These are phyloP conservation scores for Eristalinus sepulchralis DNA, from an alignment of 2,888 invertebrate species.

Conservation along the genomic window DNA sequence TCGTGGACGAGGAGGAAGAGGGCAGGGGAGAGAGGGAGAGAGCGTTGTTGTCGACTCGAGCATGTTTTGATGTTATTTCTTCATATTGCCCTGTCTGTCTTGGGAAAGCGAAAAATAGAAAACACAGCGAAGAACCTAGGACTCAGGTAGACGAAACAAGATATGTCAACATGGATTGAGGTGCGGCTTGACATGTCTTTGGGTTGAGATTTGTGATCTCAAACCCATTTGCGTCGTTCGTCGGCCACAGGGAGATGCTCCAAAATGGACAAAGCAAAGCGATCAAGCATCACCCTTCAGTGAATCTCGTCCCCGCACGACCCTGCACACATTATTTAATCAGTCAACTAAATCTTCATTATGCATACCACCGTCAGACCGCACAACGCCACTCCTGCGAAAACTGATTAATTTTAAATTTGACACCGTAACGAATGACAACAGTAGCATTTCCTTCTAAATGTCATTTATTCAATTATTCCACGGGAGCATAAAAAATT, in stretches of 20 bases:
- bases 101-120: not conserved
- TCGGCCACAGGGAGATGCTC: too few species aligned
- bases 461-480: conserved; percentile 68
- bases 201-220: too few species aligned
- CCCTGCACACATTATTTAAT: conserved; percentile 50
- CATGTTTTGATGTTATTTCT: not conserved
- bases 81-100: not conserved
- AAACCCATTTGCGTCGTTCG: too few species aligned
- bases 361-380: conserved; percentile 4
- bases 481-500: conserved; percentile 18
- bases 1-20: not conserved
- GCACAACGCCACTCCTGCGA: not conserved
- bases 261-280: too few species aligned
- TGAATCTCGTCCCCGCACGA: too few species aligned
- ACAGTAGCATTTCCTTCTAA: conserved; percentile 44
- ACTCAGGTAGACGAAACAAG: not conserved
- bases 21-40: not conserved
- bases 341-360: conserved; percentile 62
- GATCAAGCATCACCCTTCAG: too few species aligned
- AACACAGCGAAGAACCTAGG: not conserved
- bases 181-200: not conserved
- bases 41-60: not conserved
- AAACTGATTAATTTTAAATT: conserved; percentile 67
- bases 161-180: not conserved
- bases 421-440: conserved; percentile 62